Evolutionary conservation across 1,140 invertebrate genomes (phyloP).

Genomic region (Neodiprion fabricii): DNA sequence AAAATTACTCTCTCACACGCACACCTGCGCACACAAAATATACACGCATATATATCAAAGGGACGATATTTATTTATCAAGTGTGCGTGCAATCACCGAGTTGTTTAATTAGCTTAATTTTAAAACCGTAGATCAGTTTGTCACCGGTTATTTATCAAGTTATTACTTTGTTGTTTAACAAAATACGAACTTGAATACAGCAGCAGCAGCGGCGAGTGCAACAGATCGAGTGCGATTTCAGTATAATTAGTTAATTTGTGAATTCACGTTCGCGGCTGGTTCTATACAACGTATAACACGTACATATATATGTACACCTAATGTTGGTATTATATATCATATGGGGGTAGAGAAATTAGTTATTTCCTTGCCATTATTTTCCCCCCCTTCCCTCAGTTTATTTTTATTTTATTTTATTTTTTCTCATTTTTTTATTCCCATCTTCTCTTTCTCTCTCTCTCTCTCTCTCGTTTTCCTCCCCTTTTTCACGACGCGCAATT

Average conservation of each 20-base stretch:
- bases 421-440: not conserved
- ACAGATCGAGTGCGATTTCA: not conserved
- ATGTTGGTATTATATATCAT: not conserved
- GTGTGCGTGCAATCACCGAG: not conserved
- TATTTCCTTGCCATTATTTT: not conserved
- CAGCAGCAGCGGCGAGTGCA: not conserved
- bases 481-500: not conserved
- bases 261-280: not conserved
- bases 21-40: too few relatives aligned
- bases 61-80: too few relatives aligned
- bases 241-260: constrained; percentile 3
- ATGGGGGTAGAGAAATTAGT: not conserved
- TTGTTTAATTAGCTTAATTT: not conserved
- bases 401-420: not conserved
- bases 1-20: too few relatives aligned
- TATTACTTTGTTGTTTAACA: not conserved
- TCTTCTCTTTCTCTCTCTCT: not conserved
- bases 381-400: not conserved
- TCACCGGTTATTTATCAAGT: not conserved
- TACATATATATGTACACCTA: not conserved
- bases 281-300: too few relatives aligned
- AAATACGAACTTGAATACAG: not conserved
- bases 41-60: too few relatives aligned
- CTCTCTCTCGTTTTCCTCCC: not conserved
- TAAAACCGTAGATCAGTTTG: not conserved